Conservation (phyloP, 2,113 vertebrate genomes). For the human (Homo sapiens) region DNA sequence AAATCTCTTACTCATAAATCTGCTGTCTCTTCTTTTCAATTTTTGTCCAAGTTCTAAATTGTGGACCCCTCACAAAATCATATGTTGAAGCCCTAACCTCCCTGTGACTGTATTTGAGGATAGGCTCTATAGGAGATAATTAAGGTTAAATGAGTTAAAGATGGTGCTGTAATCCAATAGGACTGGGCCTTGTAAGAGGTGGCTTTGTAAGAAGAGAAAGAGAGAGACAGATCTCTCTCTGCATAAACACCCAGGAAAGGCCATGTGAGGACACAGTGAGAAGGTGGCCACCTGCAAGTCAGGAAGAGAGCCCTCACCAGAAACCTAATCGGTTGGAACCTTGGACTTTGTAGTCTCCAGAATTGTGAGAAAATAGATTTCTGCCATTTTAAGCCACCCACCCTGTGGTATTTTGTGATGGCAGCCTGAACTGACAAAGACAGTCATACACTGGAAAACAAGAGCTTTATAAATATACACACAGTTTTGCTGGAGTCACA, state of each 20-base stretch:
- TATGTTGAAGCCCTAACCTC: neutral
- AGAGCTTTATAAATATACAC: neutral
- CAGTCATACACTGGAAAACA: neutral
- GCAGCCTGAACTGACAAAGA: neutral
- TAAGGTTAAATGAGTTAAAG: neutral
- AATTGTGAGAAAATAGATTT: neutral
- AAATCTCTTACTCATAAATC: neutral
- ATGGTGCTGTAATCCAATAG: neutral
- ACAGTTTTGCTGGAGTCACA: neutral
- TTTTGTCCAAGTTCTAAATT: neutral
- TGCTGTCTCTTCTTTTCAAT: neutral
- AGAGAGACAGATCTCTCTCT: neutral
- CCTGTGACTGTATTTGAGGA: neutral
- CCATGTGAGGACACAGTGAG: neutral
- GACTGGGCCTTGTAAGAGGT: neutral
- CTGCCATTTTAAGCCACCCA: neutral
- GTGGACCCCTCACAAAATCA: neutral
- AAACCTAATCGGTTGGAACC: neutral
- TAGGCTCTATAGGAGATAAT: neutral
- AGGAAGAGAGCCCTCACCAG: neutral
- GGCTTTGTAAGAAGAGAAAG: neutral
- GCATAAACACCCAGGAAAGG: neutral
- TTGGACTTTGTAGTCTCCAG: neutral
- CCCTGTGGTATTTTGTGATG: neutral
- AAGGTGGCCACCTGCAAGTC: neutral